Base-by-base conservation (phyloP, 2,888 invertebrate genomes). In the Troides aeacus region DNA sequence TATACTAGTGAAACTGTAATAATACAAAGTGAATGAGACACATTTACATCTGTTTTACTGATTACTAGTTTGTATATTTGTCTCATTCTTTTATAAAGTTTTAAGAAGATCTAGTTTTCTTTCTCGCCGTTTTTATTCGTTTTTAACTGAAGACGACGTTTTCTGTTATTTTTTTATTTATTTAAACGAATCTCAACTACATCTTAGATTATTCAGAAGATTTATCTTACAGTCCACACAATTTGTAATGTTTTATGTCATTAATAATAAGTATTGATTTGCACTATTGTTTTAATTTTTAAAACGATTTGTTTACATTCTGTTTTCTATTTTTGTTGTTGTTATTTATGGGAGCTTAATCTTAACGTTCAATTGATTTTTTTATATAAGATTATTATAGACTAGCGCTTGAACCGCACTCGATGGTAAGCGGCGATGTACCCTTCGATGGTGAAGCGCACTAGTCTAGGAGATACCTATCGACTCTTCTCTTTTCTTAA, bases 311-410 rank as follows among this genome's bases (percentile, higher is more conserved):
- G 70, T 67, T 66, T 70, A 67, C 66, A 53, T 65, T 71, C 56
- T 71, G 64, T 71, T 65, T 71, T 64, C n/a, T 70, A 66, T 78
- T 80, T 57, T 85, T 84, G 84, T 86, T 87, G 76, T 87, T 87
- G 84, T 86, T 87, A 83, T 84, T 85, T 83, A 81, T 84, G 75
- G 79, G 74, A 78, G 74, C 74, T 78, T 76, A 81, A 76, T 80
- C 78, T 79, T 75, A 76, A 75, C 76, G 76, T 76, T 74, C 75
- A 69, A 74, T 69, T 72, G 67, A 68, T 39, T 39, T 39, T 39
- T 39, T 39, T 39, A 7, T 39, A 7, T 39, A 10, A 10, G 7
- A 10, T 39, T 10, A 39, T 39, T 39, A 39, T 39, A 39, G 10
- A 39, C 39, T 39, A 39, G 39, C 39, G 39, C 39, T 10, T 39